A percentile compares a stretch with the other conserved stretches of the same genome.
phyloP scores from a whole-genome alignment of 1,140 invertebrate genomes.

The Atta texana region DNA sequence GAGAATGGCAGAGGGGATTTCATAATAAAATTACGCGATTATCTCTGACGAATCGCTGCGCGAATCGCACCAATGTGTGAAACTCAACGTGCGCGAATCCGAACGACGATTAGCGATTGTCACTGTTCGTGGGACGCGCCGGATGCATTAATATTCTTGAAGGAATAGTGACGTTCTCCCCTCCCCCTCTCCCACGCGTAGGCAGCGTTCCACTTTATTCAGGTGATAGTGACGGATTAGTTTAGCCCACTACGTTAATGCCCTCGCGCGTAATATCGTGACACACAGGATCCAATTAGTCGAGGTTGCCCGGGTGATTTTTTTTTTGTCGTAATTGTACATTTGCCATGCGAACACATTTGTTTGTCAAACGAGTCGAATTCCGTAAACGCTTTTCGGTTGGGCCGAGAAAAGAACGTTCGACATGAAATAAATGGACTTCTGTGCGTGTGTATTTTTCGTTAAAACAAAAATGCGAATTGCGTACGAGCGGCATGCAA shows the following conservation, averaged over 20 bases:
- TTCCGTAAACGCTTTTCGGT: constrained; percentile 37
- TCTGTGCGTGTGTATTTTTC: constrained; percentile 28
- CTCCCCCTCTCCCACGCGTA: constrained; percentile 4
- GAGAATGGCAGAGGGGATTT: not conserved
- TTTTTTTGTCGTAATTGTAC: constrained; percentile 32
- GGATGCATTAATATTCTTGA: constrained; percentile 73
- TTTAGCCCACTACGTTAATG: constrained; percentile 18
- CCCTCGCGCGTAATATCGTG: constrained; percentile 38
- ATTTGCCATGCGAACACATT: constrained; percentile 19
- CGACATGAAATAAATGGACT: constrained; percentile 54
- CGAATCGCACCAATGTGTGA: not conserved
- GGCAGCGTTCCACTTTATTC: constrained; percentile 63
- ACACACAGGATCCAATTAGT: constrained; percentile 36
- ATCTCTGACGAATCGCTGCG: not conserved
- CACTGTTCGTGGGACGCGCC: constrained; percentile 51
- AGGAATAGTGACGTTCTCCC: constrained; percentile 25
- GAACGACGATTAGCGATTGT: constrained; percentile 23
- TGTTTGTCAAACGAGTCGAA: constrained; percentile 44
- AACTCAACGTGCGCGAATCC: constrained; percentile 21
- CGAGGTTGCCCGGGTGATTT: constrained; percentile 17
- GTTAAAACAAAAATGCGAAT: constrained; percentile 54
- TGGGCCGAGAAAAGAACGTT: constrained; percentile 9
- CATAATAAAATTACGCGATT: not conserved
- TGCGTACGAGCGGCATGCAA: constrained; percentile 28
- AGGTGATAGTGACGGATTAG: constrained; percentile 59